These are phyloP conservation scores for Pocillopora verrucosa DNA, from an alignment of 64 coral and sea anemone species.

Conservation along the genomic window DNA sequence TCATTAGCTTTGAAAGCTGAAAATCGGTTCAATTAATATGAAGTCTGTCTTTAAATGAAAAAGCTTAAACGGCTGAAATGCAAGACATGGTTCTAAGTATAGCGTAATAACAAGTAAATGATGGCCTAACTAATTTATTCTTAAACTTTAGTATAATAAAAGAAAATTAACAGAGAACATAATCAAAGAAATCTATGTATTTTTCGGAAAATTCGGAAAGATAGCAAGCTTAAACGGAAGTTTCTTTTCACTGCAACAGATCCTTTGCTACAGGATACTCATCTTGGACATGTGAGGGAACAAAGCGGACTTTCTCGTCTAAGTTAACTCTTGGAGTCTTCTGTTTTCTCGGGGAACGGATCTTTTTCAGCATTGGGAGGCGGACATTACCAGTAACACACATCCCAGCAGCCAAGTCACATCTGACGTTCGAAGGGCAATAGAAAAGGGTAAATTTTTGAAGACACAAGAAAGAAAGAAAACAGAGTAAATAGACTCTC, in stretches of 20 bases:
- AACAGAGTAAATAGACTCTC: no score
- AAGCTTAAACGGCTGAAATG: no score
- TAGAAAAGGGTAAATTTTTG: not conserved
- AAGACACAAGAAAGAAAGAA: no score
- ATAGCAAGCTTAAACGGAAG: not conserved
- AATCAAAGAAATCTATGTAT: no score
- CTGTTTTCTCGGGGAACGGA: not conserved
- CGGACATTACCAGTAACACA: not conserved
- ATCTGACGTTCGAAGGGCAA: not conserved
- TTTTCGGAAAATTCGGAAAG: not conserved
- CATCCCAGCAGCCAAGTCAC: not conserved
- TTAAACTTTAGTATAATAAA: no score
- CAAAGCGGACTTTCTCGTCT: conserved; percentile 22
- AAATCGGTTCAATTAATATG: no score
- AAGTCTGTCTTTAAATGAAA: no score
- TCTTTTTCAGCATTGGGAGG: conserved; percentile 30
- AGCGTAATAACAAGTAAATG: no score
- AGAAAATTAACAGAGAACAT: no score
- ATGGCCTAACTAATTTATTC: no score
- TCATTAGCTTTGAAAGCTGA: no score
- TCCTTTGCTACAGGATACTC: not conserved
- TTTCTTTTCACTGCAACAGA: not conserved
- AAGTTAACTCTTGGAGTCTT: not conserved
- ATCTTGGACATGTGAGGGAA: not conserved
- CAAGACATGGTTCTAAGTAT: no score